Percentiles rank a stretch among this genome's conserved stretches.
phyloP scores from a whole-genome alignment of 1,140 invertebrate genomes.

The Zaprionus kolodkinae region DNA sequence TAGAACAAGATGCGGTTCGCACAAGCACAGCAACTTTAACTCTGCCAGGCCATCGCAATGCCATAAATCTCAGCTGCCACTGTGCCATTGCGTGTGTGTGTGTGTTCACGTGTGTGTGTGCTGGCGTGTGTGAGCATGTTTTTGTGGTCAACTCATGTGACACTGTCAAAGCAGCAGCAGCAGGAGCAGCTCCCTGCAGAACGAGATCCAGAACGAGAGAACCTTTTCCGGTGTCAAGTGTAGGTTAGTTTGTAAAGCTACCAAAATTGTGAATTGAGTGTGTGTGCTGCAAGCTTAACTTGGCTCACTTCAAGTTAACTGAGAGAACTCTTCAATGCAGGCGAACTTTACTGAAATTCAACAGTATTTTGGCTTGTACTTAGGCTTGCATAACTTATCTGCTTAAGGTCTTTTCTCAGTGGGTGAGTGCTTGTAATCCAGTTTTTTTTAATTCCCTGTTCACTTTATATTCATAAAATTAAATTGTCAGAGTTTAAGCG shows the following conservation, averaged over 20 bases:
- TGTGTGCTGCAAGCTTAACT: not conserved
- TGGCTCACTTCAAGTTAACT: not conserved
- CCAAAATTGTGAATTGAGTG: conserved; percentile 19
- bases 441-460: not conserved
- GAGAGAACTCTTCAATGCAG: not conserved
- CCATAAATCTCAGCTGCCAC: conserved; percentile 61
- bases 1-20: conserved; percentile 27
- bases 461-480: not conserved
- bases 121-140: conserved; percentile 8
- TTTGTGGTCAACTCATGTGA: conserved; percentile 58
- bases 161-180: conserved; percentile 3
- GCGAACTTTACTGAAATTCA: not conserved
- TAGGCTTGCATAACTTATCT: not conserved
- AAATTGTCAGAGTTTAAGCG: conserved; percentile 2
- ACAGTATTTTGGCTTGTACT: not conserved
- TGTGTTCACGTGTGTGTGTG: conserved; percentile 4
- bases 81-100: not conserved
- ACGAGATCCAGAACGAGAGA: not conserved
- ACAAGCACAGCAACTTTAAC: conserved; percentile 15
- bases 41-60: not conserved
- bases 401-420: not conserved
- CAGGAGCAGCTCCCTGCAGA: not conserved
- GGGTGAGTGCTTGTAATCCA: conserved; percentile 1
- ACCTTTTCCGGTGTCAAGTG: conserved; percentile 55
- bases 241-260: conserved; percentile 32